Conservation (phyloP, 2,797 vertebrate genomes). For the Dendrocincla tyrannina region DNA sequence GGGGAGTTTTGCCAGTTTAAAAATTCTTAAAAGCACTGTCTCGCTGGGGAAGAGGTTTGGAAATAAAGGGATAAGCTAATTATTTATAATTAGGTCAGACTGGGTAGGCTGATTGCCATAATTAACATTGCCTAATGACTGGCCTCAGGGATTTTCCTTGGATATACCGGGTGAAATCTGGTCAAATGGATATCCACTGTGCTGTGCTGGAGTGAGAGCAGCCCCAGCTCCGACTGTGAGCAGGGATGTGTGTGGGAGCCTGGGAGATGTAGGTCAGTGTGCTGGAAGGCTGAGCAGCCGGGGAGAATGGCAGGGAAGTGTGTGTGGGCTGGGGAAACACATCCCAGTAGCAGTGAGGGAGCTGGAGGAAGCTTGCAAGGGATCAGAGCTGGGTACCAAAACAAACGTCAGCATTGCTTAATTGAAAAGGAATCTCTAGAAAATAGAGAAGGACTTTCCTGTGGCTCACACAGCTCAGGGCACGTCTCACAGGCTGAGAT, state of each 20-base stretch:
- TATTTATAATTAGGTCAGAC: slow-evolving; percentile 72
- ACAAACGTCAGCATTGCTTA: not conserved
- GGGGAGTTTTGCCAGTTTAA: not conserved
- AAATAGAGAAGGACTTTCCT: not conserved
- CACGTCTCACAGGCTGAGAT: not conserved
- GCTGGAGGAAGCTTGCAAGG: not conserved
- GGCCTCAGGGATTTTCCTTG: slow-evolving; percentile 7
- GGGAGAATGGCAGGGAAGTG: not conserved
- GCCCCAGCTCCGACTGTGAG: not conserved
- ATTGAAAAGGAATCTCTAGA: not conserved
- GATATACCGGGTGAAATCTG: not conserved
- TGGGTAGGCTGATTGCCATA: slow-evolving; percentile 63
- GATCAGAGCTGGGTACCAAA: not conserved
- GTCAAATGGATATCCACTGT: not conserved
- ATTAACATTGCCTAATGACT: slow-evolving; percentile 66
- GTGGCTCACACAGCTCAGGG: not conserved
- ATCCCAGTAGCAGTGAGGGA: not conserved
- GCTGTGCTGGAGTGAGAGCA: not conserved
- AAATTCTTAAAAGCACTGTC: not conserved
- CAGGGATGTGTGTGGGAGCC: not conserved
- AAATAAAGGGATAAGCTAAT: slow-evolving; percentile 69
- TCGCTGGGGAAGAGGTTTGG: slow-evolving; percentile 42
- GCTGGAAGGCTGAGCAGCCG: not conserved
- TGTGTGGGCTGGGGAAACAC: not conserved
- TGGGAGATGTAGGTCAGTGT: not conserved